Percentiles rank a stretch among this genome's conserved stretches.
phyloP scores from a whole-genome alignment of 2,113 vertebrate species.

The Brienomyrus longianalis region DNA sequence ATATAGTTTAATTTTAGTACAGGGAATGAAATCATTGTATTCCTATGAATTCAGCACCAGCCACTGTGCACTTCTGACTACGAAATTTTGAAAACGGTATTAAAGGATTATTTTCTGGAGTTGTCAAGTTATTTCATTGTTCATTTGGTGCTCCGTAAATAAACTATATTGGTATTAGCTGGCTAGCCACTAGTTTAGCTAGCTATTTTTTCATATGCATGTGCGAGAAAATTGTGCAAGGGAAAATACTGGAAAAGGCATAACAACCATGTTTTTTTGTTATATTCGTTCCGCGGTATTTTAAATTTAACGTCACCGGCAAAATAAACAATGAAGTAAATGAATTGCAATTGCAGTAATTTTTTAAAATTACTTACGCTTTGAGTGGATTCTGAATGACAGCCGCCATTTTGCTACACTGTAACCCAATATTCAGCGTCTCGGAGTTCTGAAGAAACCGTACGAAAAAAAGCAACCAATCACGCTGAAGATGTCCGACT shows the following conservation, averaged over 20 bases:
- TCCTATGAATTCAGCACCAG: background rate
- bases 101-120: background rate
- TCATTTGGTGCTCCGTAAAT: background rate
- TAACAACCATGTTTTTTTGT: conserved; percentile 42
- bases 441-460: conserved; percentile 71
- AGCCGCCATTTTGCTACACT: conserved; percentile 99
- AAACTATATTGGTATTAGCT: conserved; percentile 7
- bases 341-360: conserved; percentile 39
- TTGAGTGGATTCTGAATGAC: conserved; percentile 99
- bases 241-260: conserved; percentile 48
- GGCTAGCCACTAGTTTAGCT: conserved; percentile 14
- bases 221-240: conserved; percentile 41
- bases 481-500: conserved; percentile 58
- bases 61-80: background rate
- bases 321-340: conserved; percentile 45
- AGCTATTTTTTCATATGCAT: conserved; percentile 25
- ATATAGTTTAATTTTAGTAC: background rate
- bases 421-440: conserved; percentile 97
- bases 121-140: conserved; percentile 11
- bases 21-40: background rate
- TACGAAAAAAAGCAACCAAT: conserved; percentile 72
- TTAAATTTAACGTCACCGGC: conserved; percentile 26
- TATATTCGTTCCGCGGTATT: conserved; percentile 38
- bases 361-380: conserved; percentile 85
- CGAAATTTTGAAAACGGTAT: background rate